Evolutionary conservation across 1,140 invertebrate species (phyloP), one percentile per base, ranked within the genome.

Genomic region (Camponotus floridanus): DNA sequence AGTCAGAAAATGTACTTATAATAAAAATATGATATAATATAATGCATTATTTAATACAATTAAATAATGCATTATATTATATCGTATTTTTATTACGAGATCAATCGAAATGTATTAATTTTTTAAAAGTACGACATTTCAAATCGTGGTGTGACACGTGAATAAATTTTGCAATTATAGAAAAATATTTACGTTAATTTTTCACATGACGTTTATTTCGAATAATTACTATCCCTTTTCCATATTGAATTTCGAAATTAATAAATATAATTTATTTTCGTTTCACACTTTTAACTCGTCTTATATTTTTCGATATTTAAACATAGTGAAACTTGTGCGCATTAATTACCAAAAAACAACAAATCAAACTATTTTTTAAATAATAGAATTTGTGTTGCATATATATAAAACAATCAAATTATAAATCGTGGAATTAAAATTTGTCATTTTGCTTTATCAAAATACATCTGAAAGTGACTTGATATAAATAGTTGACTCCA

Each of bases 281-380:
- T 48, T 73, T 33, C 31, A 61, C 1, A 83, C 21, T 62, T 57
- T 7, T 67, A 45, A 55, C 42, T 33, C 36, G 51, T 59, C 26
- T 85, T 67, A 21, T 48, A 51, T 65, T 83, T 68, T 1, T 59
- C 73, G 21, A 70, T 62, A 61, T 61, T 81, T 48, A 26, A 74
- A 87, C 61, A 81, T 81, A 67, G 42, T 61, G 39, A 62, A 70
- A 79, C 42, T 90, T 87, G 88, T 90, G 86, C 81, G 86, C 59
- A 51, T 90, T 80, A 36, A 70, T 68, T 83, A 87, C 79, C 21
- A 51, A 5, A 51, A 26, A 59, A 59, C 42, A 59, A 61, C 13
- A 1, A 84, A 73, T 33, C 71, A 59, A 57, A 48, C 71, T 59
- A 68, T 57, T 15, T 73, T 42, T 21, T 2, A 74, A 61, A 76